Evolutionary conservation across 2,888 invertebrate species (phyloP), one percentile per base, ranked within the genome.

Genomic region (Dexiosoma caninum): DNA sequence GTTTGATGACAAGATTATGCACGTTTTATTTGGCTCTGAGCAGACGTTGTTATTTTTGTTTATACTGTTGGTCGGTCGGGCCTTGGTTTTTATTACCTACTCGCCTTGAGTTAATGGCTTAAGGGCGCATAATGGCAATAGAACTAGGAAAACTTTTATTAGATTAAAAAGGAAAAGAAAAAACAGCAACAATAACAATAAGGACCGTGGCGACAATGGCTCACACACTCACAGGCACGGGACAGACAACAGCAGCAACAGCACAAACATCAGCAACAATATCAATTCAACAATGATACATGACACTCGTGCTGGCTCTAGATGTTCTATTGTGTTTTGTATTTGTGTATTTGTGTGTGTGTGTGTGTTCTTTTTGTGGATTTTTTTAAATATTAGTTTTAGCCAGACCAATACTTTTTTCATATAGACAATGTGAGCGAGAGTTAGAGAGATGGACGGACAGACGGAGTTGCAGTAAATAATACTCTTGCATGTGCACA

Each of bases 111-210:
- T 46, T 62, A 77, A 70, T 62, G 55, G 35, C 62, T 75, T 32
- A 23, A n/a, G 64, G 57, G 77, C 57, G 62, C n/a, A n/a, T n/a
- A 77, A 77, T 77, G 77, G 60, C 77, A 77, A 49, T 27, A 57
- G 49, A 9, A 49, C 40, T 51, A 49, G 64, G 8, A 67, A 77
- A 77, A 64, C 70, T 77, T 77, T 77, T 77, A 77, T 71, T 77
- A 69, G 77, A 77, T 77, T 77, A 77, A n/a, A n/a, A n/a, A n/a
- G n/a, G n/a, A n/a, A n/a, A n/a, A n/a, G n/a, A n/a, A n/a, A n/a
- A n/a, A n/a, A 71, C 64, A 42, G 51, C 49, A 71, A 77, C 44
- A 64, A 46, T 55, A 70, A 57, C 37, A 77, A 35, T 55, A 53
- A 35, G 1, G 30, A 53, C 23, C 12, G 53, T 23, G 27, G 59